Conservation (phyloP, 2,888 invertebrate genomes). For the Lamellibrachia columna region DNA sequence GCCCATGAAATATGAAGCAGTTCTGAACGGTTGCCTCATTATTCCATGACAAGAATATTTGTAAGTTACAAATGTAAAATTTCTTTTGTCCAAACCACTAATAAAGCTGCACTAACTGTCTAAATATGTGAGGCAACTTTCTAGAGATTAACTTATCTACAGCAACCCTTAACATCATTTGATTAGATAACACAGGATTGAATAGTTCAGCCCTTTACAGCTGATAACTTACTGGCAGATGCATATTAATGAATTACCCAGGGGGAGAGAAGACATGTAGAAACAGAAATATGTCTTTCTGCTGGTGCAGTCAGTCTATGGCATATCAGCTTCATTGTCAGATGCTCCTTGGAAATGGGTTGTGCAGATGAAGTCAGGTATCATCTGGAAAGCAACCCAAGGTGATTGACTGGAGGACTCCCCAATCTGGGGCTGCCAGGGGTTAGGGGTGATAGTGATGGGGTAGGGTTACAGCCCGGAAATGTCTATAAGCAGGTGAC, state of each 20-base stretch:
- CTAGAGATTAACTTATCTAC: background rate
- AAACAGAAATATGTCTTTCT: background rate
- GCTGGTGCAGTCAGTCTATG: no score
- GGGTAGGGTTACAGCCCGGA: constrained; percentile 12
- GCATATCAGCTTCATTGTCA: background rate
- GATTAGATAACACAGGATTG: background rate
- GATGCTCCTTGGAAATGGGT: background rate
- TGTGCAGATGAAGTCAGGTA: background rate
- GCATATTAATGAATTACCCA: background rate
- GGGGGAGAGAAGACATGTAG: background rate
- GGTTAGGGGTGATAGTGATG: background rate
- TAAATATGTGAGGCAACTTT: background rate
- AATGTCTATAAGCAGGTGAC: constrained; percentile 10
- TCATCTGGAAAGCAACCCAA: background rate
- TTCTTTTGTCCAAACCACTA: background rate
- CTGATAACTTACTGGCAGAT: constrained; percentile 16
- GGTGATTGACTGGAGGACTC: background rate
- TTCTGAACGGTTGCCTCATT: background rate
- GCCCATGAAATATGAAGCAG: no score
- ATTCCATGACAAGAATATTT: background rate
- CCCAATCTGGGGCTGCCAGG: background rate
- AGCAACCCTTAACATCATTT: background rate
- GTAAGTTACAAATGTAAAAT: background rate
- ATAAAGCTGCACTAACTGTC: background rate
- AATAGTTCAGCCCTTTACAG: background rate